These are phyloP conservation scores for Ochotona princeps DNA, from an alignment of 2,113 vertebrate genomes.

Conservation along the genomic window DNA sequence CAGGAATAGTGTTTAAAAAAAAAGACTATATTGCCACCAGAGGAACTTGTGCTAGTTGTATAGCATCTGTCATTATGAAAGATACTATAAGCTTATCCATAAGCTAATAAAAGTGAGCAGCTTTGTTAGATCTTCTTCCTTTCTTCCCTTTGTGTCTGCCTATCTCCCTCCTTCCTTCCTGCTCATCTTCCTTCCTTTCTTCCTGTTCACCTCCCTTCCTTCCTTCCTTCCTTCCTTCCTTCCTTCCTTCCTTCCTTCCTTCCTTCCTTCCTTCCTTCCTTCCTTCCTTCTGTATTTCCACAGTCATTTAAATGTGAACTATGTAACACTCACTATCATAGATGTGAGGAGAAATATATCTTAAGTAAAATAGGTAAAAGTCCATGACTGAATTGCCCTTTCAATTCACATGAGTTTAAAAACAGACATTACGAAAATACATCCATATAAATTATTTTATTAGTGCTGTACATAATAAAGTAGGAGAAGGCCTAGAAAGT, in stretches of 20 bases:
- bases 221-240: rapidly evolving
- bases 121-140: background rate
- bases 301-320: background rate
- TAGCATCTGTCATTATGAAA: background rate
- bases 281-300: background rate
- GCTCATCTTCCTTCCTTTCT: background rate
- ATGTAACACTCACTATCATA: background rate
- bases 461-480: background rate
- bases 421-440: constrained; percentile 14
- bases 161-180: too few species aligned
- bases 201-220: background rate
- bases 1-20: background rate
- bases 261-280: too few species aligned
- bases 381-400: background rate
- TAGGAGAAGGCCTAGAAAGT: background rate
- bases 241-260: too few species aligned
- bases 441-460: background rate
- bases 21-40: background rate
- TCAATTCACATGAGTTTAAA: background rate
- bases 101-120: background rate
- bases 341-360: background rate
- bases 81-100: background rate
- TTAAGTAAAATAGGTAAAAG: background rate
- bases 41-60: background rate
- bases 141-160: background rate